Conservation (phyloP, 2,113 vertebrate species). For the Tenrec ecaudatus region DNA sequence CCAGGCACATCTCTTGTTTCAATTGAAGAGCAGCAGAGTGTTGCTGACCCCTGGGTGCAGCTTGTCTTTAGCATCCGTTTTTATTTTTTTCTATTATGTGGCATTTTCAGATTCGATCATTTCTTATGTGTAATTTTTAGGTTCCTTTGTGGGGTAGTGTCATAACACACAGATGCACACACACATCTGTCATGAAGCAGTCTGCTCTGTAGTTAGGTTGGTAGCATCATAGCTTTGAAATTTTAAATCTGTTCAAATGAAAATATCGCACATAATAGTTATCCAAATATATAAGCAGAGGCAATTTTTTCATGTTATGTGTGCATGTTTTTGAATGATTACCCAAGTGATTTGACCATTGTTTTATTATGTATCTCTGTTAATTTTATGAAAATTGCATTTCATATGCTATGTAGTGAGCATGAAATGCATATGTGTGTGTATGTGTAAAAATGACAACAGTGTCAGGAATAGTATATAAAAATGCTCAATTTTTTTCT, state of each 20-base stretch:
- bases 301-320: not conserved
- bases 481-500: not conserved
- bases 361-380: constrained; percentile 14
- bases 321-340: constrained; percentile 25
- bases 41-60: constrained; percentile 55
- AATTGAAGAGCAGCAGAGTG: constrained; percentile 49
- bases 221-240: constrained; percentile 22
- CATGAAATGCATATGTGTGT: not conserved
- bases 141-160: not conserved
- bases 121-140: constrained; percentile 58
- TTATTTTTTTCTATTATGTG: constrained; percentile 46
- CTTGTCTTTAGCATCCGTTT: constrained; percentile 31
- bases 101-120: constrained; percentile 50
- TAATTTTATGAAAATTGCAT: constrained; percentile 33
- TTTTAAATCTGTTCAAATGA: constrained; percentile 56
- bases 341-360: not conserved
- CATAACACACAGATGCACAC: not conserved
- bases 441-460: not conserved
- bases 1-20: constrained; percentile 74
- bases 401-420: constrained; percentile 24
- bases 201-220: not conserved
- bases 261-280: not conserved
- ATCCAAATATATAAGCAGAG: not conserved
- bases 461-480: not conserved
- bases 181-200: not conserved